phyloP scores from a whole-genome alignment of 2,113 vertebrate species.

The Hippopotamus amphibius region DNA sequence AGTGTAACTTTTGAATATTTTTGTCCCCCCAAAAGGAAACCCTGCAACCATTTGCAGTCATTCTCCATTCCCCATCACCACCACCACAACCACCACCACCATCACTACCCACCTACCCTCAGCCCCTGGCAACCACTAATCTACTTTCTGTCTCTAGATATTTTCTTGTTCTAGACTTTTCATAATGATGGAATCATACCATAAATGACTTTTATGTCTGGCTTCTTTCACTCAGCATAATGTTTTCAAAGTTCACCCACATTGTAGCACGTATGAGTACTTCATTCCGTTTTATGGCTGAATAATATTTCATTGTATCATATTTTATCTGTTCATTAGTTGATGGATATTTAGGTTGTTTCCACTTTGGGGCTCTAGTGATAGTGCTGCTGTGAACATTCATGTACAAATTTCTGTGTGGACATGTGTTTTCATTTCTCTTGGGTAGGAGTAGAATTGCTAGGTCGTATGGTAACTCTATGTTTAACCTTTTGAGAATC shows the following conservation, averaged over 20 bases:
- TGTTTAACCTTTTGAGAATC: constrained; percentile 52
- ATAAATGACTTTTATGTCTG: neutral
- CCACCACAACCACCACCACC: too few relatives aligned
- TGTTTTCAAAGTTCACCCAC: neutral
- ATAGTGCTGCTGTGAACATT: neutral
- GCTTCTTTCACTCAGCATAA: neutral
- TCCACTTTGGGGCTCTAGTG: neutral
- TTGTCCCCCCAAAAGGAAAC: neutral
- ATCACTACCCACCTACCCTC: neutral
- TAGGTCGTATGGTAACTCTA: neutral
- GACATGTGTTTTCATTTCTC: constrained; percentile 17
- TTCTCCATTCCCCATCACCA: neutral
- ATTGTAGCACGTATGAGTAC: neutral
- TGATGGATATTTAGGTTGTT: neutral
- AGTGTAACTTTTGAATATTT: neutral
- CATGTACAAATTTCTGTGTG: neutral
- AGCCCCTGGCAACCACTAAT: neutral
- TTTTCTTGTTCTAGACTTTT: neutral
- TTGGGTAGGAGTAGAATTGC: neutral
- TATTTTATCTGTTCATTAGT: neutral
- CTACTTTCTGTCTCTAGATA: neutral
- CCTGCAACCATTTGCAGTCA: neutral
- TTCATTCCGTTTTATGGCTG: neutral
- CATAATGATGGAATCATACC: neutral
- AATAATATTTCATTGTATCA: neutral